Evolutionary conservation across 2,113 vertebrate species (phyloP), one percentile per base, ranked within the genome.

Genomic region (Melospiza georgiana): DNA sequence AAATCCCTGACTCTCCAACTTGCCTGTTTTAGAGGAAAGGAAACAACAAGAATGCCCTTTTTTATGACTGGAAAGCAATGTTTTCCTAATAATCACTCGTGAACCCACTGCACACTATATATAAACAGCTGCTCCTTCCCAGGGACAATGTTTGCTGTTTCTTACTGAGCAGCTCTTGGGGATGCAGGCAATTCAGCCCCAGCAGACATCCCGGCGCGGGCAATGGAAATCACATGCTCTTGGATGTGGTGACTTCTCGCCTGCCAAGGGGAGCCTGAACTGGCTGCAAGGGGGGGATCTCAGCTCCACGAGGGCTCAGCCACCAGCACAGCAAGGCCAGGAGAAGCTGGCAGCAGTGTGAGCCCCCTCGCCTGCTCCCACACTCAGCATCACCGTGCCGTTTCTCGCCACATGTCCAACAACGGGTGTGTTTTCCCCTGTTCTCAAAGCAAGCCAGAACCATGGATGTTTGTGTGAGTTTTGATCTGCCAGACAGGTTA

Each of bases 221-320:
- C 87, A 92, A 95, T 43, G 79, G 87, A 72, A 87, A 90, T 44
- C 95, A 87, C 46, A 63, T 85, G 96, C 83, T 84, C 87, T 79
- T 37, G 28, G 7, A 48, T 2, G 66, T n/a, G 74, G 66, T 35
- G 75, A 77, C 80, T 95, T 84, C 49, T 78, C 63, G 89, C 75
- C 89, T 72, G 84, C 68, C 68, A 84, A 92, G 86, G 55, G 48
- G 74, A 93, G 63, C 52, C 84, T 35, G 72, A 86, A 55, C 44
- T 9, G 49, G 62, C 65, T 46, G 21, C 33, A 35, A 57, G 48
- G 30, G 52, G 59, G 66, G 33, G 16, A n/a, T 83, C 93, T 86
- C 52, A 13, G 67, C 67, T 71, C 43, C 44, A 4, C 3, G 4
- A 41, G 6, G 2, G 79, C 77, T 87, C 81, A 21, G 13, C 30